phyloP scores from a whole-genome alignment of 2,797 vertebrate species.

The Basileuterus tristriatus region DNA sequence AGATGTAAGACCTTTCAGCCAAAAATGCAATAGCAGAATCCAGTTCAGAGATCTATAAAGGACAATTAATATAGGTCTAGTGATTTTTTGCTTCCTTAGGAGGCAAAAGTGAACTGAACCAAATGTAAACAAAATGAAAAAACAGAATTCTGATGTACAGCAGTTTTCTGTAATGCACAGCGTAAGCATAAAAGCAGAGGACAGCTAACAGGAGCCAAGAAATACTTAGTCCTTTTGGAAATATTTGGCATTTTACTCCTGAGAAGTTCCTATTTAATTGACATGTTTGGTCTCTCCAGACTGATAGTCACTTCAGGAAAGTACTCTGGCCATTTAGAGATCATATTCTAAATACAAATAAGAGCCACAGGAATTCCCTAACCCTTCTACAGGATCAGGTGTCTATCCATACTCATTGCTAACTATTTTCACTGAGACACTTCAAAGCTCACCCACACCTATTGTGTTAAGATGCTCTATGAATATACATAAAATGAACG shows the following conservation, averaged over 20 bases:
- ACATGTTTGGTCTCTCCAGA: accelerated
- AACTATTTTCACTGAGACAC: neutral
- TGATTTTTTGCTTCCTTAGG: neutral
- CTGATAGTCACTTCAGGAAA: neutral
- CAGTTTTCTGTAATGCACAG: neutral
- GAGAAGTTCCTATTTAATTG: neutral
- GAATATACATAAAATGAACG: neutral
- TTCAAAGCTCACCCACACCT: neutral
- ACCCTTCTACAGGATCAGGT: neutral
- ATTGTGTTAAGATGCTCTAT: neutral
- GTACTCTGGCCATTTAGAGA: neutral
- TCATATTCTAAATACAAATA: neutral
- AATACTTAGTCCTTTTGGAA: neutral
- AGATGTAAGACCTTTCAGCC: neutral
- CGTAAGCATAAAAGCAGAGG: neutral
- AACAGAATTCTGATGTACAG: neutral
- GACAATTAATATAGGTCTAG: neutral
- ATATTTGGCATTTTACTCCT: neutral
- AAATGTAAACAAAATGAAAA: neutral
- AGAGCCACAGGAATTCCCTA: neutral
- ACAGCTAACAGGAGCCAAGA: neutral
- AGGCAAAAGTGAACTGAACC: neutral
- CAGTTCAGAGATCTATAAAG: neutral
- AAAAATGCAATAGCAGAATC: neutral
- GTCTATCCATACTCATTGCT: neutral